These are phyloP conservation scores for Zaprionus kolodkinae DNA, from an alignment of 1,140 invertebrate genomes.

Conservation along the genomic window DNA sequence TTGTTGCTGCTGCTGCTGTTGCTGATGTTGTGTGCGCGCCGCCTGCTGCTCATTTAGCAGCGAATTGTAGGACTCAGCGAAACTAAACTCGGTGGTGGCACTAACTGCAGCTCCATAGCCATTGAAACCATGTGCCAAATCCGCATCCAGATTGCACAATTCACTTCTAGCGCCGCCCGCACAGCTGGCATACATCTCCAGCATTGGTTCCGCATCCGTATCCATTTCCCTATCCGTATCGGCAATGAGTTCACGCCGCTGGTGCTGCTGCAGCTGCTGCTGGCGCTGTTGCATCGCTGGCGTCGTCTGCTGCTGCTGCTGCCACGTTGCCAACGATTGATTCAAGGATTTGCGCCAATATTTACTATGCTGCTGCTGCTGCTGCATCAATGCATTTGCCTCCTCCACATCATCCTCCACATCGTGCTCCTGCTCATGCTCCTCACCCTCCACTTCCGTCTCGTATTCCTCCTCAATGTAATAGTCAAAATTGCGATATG, in stretches of 20 bases:
- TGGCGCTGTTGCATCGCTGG: not conserved
- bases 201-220: slow-evolving; percentile 12
- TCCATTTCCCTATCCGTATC: not conserved
- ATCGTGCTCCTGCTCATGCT: slow-evolving; percentile 35
- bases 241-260: not conserved
- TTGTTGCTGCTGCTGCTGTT: slow-evolving; percentile 25
- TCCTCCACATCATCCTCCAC: not conserved
- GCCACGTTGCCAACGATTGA: slow-evolving; percentile 30
- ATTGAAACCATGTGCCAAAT: slow-evolving; percentile 55
- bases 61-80: slow-evolving; percentile 81
- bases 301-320: slow-evolving; percentile 6
- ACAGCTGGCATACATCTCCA: slow-evolving; percentile 9
- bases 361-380: slow-evolving; percentile 46
- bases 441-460: slow-evolving; percentile 22
- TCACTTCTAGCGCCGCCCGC: slow-evolving; percentile 7
- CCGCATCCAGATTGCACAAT: slow-evolving; percentile 29
- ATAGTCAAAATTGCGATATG: slow-evolving; percentile 76
- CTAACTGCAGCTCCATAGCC: slow-evolving; percentile 18
- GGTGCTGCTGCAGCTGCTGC: not conserved
- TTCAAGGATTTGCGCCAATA: slow-evolving; percentile 53
- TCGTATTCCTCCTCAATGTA: slow-evolving; percentile 58
- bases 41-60: slow-evolving; percentile 63
- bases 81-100: slow-evolving; percentile 54
- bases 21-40: slow-evolving; percentile 15
- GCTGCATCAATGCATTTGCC: not conserved